A percentile compares a stretch with the other conserved stretches of the same genome.
Conservation (phyloP, 2,797 vertebrate genomes). For the Odontamblyopus lacepedii region DNA sequence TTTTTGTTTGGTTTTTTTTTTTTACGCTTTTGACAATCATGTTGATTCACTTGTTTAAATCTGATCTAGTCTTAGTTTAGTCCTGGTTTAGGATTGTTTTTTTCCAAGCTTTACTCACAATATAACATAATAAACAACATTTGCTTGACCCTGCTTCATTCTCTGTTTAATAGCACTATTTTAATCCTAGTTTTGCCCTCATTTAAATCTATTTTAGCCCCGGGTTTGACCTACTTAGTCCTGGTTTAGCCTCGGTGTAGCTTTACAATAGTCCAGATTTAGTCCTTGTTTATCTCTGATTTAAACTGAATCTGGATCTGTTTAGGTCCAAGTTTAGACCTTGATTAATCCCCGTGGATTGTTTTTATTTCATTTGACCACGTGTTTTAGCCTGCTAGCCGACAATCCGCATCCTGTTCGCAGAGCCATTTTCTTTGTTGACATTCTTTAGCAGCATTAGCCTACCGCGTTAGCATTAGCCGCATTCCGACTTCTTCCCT, state of each 20-base stretch:
- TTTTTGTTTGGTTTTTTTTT: not conserved
- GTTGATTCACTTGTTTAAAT: not conserved
- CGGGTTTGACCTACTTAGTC: not conserved
- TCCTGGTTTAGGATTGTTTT: not conserved
- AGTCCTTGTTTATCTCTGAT: not conserved
- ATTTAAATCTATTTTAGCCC: not conserved
- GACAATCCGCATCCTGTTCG: conserved; percentile 46
- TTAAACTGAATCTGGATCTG: not conserved
- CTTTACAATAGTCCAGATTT: not conserved
- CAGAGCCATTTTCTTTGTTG: conserved; percentile 62
- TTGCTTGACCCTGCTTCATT: not conserved
- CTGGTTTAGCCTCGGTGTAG: not conserved
- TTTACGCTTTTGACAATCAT: not conserved
- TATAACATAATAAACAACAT: not conserved
- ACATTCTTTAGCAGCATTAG: conserved; percentile 48
- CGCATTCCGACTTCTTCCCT: conserved; percentile 13
- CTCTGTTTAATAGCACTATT: not conserved
- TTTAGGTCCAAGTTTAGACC: not conserved
- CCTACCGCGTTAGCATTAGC: conserved; percentile 16
- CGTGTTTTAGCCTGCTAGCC: conserved; percentile 73
- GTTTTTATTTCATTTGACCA: conserved; percentile 44
- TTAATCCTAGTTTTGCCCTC: not conserved
- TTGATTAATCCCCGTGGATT: not conserved
- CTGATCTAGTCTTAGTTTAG: not conserved
- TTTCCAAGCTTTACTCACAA: not conserved